phyloP scores from a whole-genome alignment of 2,797 vertebrate genomes.

The Acrocephalus scirpaceus region DNA sequence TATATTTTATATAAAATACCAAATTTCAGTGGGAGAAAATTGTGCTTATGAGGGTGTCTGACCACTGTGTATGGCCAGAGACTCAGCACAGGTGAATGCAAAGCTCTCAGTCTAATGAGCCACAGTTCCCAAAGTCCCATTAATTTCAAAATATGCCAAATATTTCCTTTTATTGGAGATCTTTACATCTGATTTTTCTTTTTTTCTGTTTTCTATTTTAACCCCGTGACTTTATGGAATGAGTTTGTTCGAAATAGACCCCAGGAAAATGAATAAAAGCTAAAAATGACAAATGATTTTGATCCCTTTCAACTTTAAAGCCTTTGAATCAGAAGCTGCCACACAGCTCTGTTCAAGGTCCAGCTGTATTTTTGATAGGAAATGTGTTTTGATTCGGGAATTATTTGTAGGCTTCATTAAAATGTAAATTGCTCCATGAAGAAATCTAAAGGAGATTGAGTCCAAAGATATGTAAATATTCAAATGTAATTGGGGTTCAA shows the following conservation, averaged over 20 bases:
- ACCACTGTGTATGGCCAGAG: background rate
- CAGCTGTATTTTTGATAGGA: background rate
- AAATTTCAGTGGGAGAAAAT: background rate
- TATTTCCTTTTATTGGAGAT: background rate
- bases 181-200: background rate
- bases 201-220: background rate
- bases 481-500: slow-evolving; percentile 39
- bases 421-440: slow-evolving; percentile 47
- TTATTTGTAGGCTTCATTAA: slow-evolving; percentile 43
- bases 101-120: background rate
- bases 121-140: background rate
- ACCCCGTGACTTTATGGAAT: background rate
- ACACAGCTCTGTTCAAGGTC: background rate
- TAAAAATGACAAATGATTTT: background rate
- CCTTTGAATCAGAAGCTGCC: background rate
- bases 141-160: background rate
- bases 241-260: background rate
- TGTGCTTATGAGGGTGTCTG: background rate
- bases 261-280: background rate
- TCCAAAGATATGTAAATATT: slow-evolving; percentile 47
- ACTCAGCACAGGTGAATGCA: background rate
- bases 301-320: background rate
- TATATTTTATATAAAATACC: background rate
- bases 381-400: slow-evolving; percentile 42
- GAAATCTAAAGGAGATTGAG: slow-evolving; percentile 36